These are phyloP conservation scores for Macropodus opercularis DNA, from an alignment of 2,797 vertebrate species.

Conservation along the genomic window DNA sequence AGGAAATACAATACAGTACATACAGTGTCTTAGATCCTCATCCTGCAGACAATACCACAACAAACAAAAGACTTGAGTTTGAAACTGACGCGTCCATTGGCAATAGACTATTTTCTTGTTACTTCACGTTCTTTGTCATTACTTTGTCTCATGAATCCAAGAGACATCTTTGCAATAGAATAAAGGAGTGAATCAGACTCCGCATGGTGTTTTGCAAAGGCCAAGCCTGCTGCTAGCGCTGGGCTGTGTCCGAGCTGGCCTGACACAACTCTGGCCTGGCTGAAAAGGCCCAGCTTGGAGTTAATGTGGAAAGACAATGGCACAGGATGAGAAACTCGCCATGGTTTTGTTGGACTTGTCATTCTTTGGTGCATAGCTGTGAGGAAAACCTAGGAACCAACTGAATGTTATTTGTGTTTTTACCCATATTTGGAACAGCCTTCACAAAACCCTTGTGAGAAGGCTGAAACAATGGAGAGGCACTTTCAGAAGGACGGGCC, in stretches of 20 bases:
- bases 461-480: slow-evolving; percentile 79
- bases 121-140: slow-evolving; percentile 70
- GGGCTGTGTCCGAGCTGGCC: slow-evolving; percentile 77
- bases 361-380: slow-evolving; percentile 83
- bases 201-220: slow-evolving; percentile 75
- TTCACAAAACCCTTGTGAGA: slow-evolving; percentile 79
- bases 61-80: slow-evolving; percentile 59
- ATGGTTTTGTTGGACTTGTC: slow-evolving; percentile 87
- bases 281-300: slow-evolving; percentile 85
- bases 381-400: slow-evolving; percentile 84
- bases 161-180: slow-evolving; percentile 70
- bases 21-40: slow-evolving; percentile 38
- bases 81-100: slow-evolving; percentile 64
- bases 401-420: slow-evolving; percentile 85
- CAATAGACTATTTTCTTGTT: slow-evolving; percentile 70
- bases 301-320: slow-evolving; percentile 86
- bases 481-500: slow-evolving; percentile 73
- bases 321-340: slow-evolving; percentile 82
- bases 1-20: too few species aligned
- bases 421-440: slow-evolving; percentile 83
- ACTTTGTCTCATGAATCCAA: slow-evolving; percentile 67
- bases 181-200: slow-evolving; percentile 78
- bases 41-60: slow-evolving; percentile 63
- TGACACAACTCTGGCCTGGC: slow-evolving; percentile 84
- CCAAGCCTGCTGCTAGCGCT: slow-evolving; percentile 83